Conservation (phyloP, 2,797 vertebrate genomes). For the Nasua narica region DNA sequence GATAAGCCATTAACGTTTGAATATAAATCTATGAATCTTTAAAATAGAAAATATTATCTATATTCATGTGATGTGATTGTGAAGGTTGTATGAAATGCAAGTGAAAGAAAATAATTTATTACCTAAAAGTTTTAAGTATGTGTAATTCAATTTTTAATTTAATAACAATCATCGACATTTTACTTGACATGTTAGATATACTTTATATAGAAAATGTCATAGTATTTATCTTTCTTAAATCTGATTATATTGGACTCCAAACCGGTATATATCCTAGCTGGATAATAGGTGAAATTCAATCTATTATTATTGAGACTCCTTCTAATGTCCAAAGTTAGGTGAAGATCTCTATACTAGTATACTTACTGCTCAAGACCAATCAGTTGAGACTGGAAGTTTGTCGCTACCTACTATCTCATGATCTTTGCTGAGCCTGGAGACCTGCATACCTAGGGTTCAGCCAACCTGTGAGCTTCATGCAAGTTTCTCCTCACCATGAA, state of each 20-base stretch:
- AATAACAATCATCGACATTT: not conserved
- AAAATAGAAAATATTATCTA: not conserved
- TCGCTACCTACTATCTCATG: not conserved
- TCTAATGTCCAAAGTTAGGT: not conserved
- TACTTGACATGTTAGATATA: not conserved
- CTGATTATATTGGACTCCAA: not conserved
- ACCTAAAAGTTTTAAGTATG: not conserved
- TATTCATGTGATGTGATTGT: not conserved
- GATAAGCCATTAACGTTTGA: not conserved
- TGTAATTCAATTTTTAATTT: not conserved
- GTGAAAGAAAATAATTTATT: not conserved
- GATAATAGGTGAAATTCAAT: not conserved
- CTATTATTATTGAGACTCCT: not conserved
- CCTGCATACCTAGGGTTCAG: not conserved
- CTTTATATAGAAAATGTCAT: not conserved
- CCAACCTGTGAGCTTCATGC: not conserved
- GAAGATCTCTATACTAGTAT: not conserved
- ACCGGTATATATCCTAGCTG: not conserved
- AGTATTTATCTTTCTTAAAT: not conserved
- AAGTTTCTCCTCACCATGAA: not conserved
- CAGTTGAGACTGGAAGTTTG: not conserved
- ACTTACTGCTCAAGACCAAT: no score
- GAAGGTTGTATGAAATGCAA: not conserved
- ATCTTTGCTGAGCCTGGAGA: not conserved
- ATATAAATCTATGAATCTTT: not conserved